Base-by-base conservation (phyloP, 2,113 vertebrate species). In the Neodon shergylaensis region DNA sequence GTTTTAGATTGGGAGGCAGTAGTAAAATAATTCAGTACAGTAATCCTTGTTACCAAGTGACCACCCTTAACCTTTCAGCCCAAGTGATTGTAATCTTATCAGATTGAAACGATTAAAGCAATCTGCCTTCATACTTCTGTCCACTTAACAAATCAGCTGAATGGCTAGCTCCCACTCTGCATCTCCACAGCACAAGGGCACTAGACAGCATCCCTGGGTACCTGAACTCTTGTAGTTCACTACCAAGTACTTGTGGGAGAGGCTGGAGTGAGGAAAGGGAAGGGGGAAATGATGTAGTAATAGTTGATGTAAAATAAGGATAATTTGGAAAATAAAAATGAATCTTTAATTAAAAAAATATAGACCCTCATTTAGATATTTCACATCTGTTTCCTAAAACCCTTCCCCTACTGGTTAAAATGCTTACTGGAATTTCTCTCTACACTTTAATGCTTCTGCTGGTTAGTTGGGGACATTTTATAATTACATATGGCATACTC, bases 361-460 rank as follows among this genome's bases (percentile, higher is more conserved):
- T 16, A 47, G 52, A 79, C 77, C 31, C 1, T 54, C 13, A 49
- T 79, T 79, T 79, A 21, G 33, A 54, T 8, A 52, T 72, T 95
- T 93, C 39, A 63, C 31, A 42, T 82, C 33, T 88, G 66, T 93
- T 86, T 91, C 66, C 81, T 58, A 72, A 16, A 66, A 77, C 16
- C 12, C 2, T 22, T 26, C 65, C 74, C 58, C 26, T 82, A 70
- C 58, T 72, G n/a, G 26, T 39, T 91, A 86, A 85, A 24, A 68
- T 65, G 70, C 91, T 95, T 86, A 82, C 19, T 83, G 68, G 39
- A 61, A 82, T 61, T 93, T 73, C 81, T 81, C 11, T 44, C 17
- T 61, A 22, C 49, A 86, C 77, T 89, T 94, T 81, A 70, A 81
- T 24, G 65, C 42, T 21, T 70, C 31, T 44, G 17, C 11, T 94